Evolutionary conservation across 2,888 invertebrate species (phyloP).

Genomic region (Parapristionchus giblindavisi): DNA sequence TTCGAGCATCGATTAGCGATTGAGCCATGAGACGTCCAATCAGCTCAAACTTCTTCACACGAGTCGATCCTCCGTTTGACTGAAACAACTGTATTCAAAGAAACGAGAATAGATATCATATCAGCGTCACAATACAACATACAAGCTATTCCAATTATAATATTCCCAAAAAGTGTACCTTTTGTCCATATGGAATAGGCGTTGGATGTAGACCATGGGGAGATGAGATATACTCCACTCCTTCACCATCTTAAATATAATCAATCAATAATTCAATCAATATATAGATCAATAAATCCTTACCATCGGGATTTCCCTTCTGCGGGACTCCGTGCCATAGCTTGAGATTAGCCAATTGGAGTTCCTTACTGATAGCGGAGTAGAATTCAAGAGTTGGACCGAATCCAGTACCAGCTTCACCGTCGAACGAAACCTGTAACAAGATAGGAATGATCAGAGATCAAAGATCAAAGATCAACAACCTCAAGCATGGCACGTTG

Average conservation of each 20-base stretch:
- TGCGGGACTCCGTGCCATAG: slow-evolving; percentile 84
- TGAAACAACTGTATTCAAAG: no score
- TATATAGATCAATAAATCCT: not conserved
- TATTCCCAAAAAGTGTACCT: not conserved
- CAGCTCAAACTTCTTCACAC: slow-evolving; percentile 73
- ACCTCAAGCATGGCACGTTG: slow-evolving; percentile 59
- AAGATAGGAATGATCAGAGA: not conserved
- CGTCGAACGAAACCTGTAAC: slow-evolving; percentile 51
- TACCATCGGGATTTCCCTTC: slow-evolving; percentile 40
- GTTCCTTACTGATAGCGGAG: slow-evolving; percentile 78
- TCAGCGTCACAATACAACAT: no score
- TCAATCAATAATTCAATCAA: no score
- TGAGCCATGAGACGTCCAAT: slow-evolving; percentile 98
- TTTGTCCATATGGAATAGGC: slow-evolving; percentile 33
- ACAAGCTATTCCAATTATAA: no score
- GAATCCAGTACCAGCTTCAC: slow-evolving; percentile 89
- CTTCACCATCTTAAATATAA: not conserved
- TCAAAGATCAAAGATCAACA: not conserved
- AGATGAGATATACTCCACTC: slow-evolving; percentile 79
- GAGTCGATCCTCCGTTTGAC: slow-evolving; percentile 12
- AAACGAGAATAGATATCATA: no score
- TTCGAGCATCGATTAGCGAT: slow-evolving; percentile 97
- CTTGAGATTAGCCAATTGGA: slow-evolving; percentile 88
- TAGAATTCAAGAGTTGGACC: slow-evolving; percentile 99
- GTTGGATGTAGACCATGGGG: slow-evolving; percentile 86